Conservation (phyloP, 2,888 invertebrate species). For the Diploptera punctata region DNA sequence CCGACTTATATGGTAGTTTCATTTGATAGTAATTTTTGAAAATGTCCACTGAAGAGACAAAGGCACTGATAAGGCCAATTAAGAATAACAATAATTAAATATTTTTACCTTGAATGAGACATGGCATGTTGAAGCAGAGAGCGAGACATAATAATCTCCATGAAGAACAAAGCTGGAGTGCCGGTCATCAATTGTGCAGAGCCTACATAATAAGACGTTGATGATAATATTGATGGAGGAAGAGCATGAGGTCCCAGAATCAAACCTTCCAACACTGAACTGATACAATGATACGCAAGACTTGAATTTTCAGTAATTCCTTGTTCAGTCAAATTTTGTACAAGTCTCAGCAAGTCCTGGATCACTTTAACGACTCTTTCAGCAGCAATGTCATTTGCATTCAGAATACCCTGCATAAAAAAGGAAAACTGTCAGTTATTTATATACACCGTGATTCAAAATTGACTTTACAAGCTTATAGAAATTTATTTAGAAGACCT, state of each 20-base stretch:
- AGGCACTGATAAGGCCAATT: no score
- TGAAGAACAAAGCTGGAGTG: constrained; percentile 35
- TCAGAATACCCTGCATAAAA: not conserved
- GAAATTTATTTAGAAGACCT: no score
- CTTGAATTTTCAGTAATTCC: not conserved
- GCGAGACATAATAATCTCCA: constrained; percentile 30
- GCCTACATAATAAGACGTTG: constrained; percentile 31
- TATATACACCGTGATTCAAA: no score
- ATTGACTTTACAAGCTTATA: no score
- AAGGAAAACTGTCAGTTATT: no score
- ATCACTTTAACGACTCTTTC: constrained; percentile 21
- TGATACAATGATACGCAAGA: not conserved
- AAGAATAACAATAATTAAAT: no score
- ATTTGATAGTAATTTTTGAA: no score
- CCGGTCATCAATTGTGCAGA: constrained; percentile 32
- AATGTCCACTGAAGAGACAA: no score
- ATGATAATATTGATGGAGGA: constrained; percentile 20
- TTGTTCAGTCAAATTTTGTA: constrained; percentile 7
- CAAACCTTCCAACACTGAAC: constrained; percentile 25
- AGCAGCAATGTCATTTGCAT: not conserved
- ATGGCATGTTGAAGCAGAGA: not conserved
- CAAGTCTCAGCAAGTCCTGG: constrained; percentile 29
- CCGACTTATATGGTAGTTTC: no score
- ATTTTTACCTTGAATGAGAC: not conserved
- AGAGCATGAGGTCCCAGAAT: constrained; percentile 26